Conservation (phyloP, 1,140 invertebrate genomes). For the Plectrocnemia conspersa region DNA sequence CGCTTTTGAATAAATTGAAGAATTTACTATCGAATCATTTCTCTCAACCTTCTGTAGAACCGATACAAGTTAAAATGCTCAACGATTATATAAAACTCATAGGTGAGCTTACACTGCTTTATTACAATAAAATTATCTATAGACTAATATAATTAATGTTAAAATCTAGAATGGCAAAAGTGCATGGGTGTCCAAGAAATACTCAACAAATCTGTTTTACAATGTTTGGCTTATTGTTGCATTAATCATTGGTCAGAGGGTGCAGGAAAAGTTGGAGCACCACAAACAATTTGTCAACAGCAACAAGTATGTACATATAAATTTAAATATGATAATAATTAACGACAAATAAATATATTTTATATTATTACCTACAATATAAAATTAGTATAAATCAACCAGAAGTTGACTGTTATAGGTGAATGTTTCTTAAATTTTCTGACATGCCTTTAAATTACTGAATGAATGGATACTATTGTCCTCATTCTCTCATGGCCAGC, state of each 20-base stretch:
- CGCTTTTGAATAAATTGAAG: constrained; percentile 41
- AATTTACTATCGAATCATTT: constrained; percentile 48
- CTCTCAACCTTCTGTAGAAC: constrained; percentile 43
- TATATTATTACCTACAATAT: too few relatives aligned
- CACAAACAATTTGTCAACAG: constrained; percentile 44
- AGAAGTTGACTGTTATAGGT: too few relatives aligned
- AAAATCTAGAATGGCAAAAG: constrained; percentile 47
- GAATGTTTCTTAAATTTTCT: too few relatives aligned
- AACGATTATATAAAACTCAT: constrained; percentile 49
- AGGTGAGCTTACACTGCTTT: constrained; percentile 38
- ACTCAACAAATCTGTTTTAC: constrained; percentile 40
- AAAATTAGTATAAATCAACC: too few relatives aligned
- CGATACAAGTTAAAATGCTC: constrained; percentile 44
- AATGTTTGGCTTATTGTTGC: constrained; percentile 44
- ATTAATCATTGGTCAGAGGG: constrained; percentile 43
- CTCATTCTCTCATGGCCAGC: too few relatives aligned
- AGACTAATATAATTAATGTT: background rate
- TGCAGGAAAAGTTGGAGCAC: constrained; percentile 45
- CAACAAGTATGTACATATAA: constrained; percentile 42
- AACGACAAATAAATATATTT: too few relatives aligned
- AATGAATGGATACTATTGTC: too few relatives aligned
- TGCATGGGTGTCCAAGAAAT: constrained; percentile 39
- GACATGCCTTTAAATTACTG: too few relatives aligned
- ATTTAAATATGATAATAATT: too few relatives aligned
- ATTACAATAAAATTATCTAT: background rate